These are phyloP conservation scores for Orycteropus afer DNA, from an alignment of 2,113 vertebrate species.

Conservation along the genomic window DNA sequence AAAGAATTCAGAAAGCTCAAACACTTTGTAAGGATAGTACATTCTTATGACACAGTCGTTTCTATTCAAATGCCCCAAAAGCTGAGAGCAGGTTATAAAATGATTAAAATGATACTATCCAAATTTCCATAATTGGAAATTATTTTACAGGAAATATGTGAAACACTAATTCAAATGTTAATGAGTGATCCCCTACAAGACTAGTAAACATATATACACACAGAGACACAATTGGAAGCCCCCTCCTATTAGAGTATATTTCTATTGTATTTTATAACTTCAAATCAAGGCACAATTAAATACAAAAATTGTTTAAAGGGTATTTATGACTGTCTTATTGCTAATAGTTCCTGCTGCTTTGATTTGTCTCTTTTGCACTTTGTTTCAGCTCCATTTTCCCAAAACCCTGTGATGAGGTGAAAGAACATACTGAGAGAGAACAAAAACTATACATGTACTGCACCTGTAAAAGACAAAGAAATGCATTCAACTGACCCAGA, in stretches of 20 bases:
- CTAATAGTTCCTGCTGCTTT: not conserved
- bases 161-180: constrained; percentile 33
- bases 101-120: not conserved
- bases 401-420: not conserved
- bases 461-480: not conserved
- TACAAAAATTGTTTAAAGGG: not conserved
- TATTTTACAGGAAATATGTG: constrained; percentile 25
- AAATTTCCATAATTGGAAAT: not conserved
- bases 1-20: not conserved
- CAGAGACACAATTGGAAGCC: not conserved
- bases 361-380: not conserved
- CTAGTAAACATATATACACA: not conserved
- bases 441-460: not conserved
- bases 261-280: not conserved
- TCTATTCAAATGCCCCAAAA: not conserved
- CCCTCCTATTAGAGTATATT: not conserved
- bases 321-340: not conserved
- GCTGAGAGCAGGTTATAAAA: not conserved
- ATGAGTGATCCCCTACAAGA: not conserved
- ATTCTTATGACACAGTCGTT: not conserved
- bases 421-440: not conserved
- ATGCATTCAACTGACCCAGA: not conserved
- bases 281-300: not conserved
- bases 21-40: not conserved
- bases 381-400: constrained; percentile 18